Conservation (phyloP, 2,888 invertebrate species). For the Sinotaia quadrata region DNA sequence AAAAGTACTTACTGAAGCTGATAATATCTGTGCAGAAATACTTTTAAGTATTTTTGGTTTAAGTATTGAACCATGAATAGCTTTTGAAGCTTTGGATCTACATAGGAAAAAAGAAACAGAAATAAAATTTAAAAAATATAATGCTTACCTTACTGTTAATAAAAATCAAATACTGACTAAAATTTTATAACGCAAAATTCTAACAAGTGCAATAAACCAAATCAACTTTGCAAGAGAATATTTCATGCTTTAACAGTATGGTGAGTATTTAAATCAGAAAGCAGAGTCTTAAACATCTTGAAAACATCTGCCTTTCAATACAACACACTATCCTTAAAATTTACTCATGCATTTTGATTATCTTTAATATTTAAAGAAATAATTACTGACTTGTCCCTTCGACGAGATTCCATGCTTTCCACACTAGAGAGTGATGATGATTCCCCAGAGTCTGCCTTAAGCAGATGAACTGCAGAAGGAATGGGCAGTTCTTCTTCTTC, state of each 20-base stretch:
- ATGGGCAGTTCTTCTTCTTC: constrained; percentile 60
- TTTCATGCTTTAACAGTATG: too few species aligned
- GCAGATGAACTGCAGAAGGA: constrained; percentile 47
- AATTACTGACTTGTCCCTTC: constrained; percentile 47
- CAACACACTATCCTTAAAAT: too few species aligned
- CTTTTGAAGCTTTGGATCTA: constrained; percentile 35
- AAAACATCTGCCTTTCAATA: too few species aligned
- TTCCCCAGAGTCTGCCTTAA: constrained; percentile 65
- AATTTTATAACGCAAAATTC: too few species aligned
- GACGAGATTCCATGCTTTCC: constrained; percentile 56
- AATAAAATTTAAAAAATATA: not conserved
- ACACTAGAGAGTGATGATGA: constrained; percentile 68
- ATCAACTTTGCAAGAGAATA: too few species aligned
- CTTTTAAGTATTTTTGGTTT: constrained; percentile 88
- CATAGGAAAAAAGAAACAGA: not conserved
- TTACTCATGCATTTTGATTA: too few species aligned
- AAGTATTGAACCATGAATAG: constrained; percentile 76
- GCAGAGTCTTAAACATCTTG: too few species aligned
- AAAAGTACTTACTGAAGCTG: constrained; percentile 82
- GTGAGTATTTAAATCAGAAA: too few species aligned
- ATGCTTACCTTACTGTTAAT: too few species aligned
- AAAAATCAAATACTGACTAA: too few species aligned
- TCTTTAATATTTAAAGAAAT: too few species aligned
- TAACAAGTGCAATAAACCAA: too few species aligned
- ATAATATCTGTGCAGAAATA: constrained; percentile 88